Evolutionary conservation across 2,113 vertebrate species (phyloP), one percentile per base, ranked within the genome.

Genomic region (Cyanistes caeruleus): DNA sequence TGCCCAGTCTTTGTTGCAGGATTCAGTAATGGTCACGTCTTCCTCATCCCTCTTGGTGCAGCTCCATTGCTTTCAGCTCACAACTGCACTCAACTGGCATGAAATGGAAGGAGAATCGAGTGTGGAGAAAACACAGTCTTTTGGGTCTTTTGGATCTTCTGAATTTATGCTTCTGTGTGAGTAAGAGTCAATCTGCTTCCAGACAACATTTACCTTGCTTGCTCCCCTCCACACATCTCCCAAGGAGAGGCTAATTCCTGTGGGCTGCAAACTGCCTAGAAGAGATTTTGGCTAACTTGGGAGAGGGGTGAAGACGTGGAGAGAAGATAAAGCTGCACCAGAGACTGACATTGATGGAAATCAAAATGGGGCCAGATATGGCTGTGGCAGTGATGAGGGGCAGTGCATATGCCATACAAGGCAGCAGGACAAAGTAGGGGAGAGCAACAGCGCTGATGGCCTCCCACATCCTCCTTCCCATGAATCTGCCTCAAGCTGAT

Each of bases 341-440:
- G 35, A 20, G 44, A 35, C 21, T 79, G 33, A 51, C 33, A 28
- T 23, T 4, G 6, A 14, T 43, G 41, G 14, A 30, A 75, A 63
- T 33, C 14, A 59, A 80, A 82, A 31, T 1, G 7, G 78, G 56
- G 52, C 12, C 52, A 82, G 43, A 25, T 27, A 23, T 0, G 4
- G 28, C 43, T 78, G 55, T 0, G 0, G 27, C 0, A 2, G 35
- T 12, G 52, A 35, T 5, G 21, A 72, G 53, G 33, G 30, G 21
- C 44, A 33, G 30, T 48, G 60, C 14, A 44, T 0, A 2, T 39
- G 27, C 46, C n/a, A 30, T 8, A 15, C 1, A 1, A 35, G 79
- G 31, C 77, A 69, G 51, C 43, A 59, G n/a, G 18, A 44, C 0
- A 3, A 13, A 21, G 6, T 17, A 5, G 11, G 31, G 30, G 16